These are phyloP conservation scores for Epinotia bilunana DNA, from an alignment of 2,888 invertebrate genomes.

Conservation along the genomic window DNA sequence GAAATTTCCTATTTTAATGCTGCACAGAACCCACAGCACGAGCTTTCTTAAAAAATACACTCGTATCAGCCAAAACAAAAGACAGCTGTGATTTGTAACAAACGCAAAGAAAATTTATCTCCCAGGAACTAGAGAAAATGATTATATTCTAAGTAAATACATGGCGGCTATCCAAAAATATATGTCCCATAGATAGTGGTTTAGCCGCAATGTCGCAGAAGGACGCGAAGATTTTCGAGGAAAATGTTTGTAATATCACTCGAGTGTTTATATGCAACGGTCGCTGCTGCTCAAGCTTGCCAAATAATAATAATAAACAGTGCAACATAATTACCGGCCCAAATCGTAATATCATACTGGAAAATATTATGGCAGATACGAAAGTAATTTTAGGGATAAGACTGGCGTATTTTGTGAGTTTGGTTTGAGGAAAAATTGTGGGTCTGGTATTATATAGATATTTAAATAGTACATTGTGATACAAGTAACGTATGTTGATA, in stretches of 20 bases:
- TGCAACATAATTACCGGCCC: conserved; percentile 8
- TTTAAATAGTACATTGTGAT: too few relatives aligned
- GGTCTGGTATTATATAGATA: too few relatives aligned
- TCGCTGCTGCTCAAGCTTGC: neutral
- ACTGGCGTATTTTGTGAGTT: neutral
- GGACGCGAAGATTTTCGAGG: neutral
- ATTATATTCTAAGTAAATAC: conserved; percentile 40
- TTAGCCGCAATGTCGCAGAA: conserved; percentile 23
- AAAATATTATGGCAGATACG: conserved; percentile 18
- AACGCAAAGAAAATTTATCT: conserved; percentile 28
- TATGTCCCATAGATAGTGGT: conserved; percentile 29
- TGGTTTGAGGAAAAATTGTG: neutral
- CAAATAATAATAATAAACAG: conserved; percentile 29
- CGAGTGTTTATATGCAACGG: conserved; percentile 9
- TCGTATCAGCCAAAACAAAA: conserved; percentile 19
- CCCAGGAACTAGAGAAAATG: conserved; percentile 25
- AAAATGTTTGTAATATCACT: conserved; percentile 9
- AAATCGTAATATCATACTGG: conserved; percentile 1
- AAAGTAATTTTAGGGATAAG: conserved; percentile 10
- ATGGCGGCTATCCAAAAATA: conserved; percentile 37
- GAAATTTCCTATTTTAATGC: neutral
- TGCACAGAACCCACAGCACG: neutral
- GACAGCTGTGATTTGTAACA: conserved; percentile 26
- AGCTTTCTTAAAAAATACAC: neutral
- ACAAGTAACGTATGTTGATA: too few relatives aligned